Evolutionary conservation across 2,888 invertebrate species (phyloP), one percentile per base, ranked within the genome.

Genomic region (Pristionchus japonicus): DNA sequence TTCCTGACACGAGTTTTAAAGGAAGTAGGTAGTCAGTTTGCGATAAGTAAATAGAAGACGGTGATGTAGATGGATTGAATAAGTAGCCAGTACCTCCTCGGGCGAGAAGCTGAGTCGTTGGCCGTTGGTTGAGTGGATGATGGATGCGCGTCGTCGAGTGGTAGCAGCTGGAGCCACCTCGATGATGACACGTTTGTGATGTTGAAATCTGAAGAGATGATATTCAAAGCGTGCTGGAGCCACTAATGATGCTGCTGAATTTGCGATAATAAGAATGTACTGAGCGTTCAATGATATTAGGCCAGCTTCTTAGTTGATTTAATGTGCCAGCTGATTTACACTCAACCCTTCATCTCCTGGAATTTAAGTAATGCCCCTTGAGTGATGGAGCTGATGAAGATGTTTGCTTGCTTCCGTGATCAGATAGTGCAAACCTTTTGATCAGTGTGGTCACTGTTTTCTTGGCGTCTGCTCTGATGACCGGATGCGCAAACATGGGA

Each of bases 101-200:
- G 77, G 77, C n/a, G 77, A 77, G 77, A 77, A 77, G n/a, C n/a
- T 27, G 1, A 77, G 77, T 27, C 77, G 43, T 15, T 77, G 77
- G 40, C 77, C 77, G 15, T 77, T 47, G 23, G 77, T 77, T 27
- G 77, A 40, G 3, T 77, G 43, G n/a, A 77, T 27, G 43, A n/a
- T 77, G 17, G 27, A 27, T 0, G 43, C n/a, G 43, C 43, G 77
- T 27, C n/a, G n/a, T 1, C 4, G 23, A 6, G 43, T 43, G n/a
- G 13, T 77, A 23, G n/a, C 27, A n/a, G 27, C 70, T 11, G 77
- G n/a, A 0, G 77, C 15, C 6, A 77, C 47, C n/a, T 43, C 37
- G 40, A 20, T 23, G 20, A 37, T 70, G 13, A 20, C 70, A 40
- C 37, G 37, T 9, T 17, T 37, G 0, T 40, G 20, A 9, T 4